Conservation (phyloP, 2,888 invertebrate species). For the Ophraella communa region DNA sequence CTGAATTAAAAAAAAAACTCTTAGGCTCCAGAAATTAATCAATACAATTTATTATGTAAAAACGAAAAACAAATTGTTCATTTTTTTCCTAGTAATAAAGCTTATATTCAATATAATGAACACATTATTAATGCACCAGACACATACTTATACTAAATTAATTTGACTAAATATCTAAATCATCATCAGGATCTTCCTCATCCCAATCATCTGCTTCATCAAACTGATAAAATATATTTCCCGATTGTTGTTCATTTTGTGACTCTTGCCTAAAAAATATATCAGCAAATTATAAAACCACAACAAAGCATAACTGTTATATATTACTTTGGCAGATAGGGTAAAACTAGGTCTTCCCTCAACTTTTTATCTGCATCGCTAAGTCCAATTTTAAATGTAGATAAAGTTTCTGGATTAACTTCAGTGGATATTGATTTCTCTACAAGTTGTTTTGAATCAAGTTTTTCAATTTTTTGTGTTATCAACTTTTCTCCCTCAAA, state of each 20-base stretch:
- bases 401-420: conserved; percentile 59
- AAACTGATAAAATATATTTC: conserved; percentile 76
- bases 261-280: conserved; percentile 31
- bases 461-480: conserved; percentile 52
- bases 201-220: conserved; percentile 84
- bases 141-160: neutral
- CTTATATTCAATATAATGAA: conserved; percentile 3
- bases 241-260: conserved; percentile 52
- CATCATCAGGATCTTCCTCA: conserved; percentile 88
- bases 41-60: too few relatives aligned
- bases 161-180: conserved; percentile 70
- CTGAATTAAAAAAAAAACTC: too few relatives aligned
- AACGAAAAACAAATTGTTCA: too few relatives aligned
- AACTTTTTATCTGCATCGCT: conserved; percentile 68
- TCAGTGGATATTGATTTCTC: conserved; percentile 44
- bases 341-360: conserved; percentile 60
- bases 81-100: too few relatives aligned
- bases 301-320: conserved; percentile 2
- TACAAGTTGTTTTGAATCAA: conserved; percentile 46
- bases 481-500: conserved; percentile 54
- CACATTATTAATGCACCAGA: conserved; percentile 2
- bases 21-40: too few relatives aligned
- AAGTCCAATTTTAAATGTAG: conserved; percentile 72
- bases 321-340: conserved; percentile 63
- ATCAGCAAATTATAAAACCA: neutral